Evolutionary conservation across 2,113 vertebrate genomes (phyloP).

Genomic region (Pteruthius melanotis): DNA sequence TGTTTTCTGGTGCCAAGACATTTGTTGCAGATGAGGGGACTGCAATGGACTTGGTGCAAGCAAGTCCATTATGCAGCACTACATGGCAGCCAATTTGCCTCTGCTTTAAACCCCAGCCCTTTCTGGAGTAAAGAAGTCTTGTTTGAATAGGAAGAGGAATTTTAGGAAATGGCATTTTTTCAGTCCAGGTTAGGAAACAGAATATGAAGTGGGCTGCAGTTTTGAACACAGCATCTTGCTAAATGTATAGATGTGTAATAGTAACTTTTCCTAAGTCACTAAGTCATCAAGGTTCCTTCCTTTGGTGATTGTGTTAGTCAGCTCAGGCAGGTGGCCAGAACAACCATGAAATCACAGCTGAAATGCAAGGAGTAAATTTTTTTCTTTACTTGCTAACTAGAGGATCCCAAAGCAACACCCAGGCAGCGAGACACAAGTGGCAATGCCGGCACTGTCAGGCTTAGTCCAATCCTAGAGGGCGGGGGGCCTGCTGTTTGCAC

Average conservation of each 20-base stretch:
- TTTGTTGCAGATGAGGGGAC: not conserved
- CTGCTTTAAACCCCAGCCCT: not conserved
- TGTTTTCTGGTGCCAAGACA: not conserved
- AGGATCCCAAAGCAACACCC: not conserved
- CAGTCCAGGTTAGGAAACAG: not conserved
- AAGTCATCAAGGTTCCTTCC: not conserved
- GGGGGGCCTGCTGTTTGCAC: not conserved
- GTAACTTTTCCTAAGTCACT: not conserved
- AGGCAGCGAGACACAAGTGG: not conserved
- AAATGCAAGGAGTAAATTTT: not conserved
- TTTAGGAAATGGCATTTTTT: not conserved
- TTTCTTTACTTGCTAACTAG: not conserved
- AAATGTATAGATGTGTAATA: not conserved
- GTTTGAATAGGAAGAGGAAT: not conserved
- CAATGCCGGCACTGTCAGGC: accelerated
- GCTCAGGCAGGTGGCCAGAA: not conserved
- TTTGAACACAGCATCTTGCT: not conserved
- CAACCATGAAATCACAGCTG: not conserved
- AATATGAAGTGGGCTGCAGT: not conserved
- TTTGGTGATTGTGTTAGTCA: not conserved
- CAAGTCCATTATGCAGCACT: not conserved
- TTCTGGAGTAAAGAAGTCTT: not conserved
- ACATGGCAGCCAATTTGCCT: not conserved
- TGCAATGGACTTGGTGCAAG: not conserved
- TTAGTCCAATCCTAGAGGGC: not conserved